Evolutionary conservation across 2,797 vertebrate species (phyloP).

Genomic region (Dermochelys coriacea): DNA sequence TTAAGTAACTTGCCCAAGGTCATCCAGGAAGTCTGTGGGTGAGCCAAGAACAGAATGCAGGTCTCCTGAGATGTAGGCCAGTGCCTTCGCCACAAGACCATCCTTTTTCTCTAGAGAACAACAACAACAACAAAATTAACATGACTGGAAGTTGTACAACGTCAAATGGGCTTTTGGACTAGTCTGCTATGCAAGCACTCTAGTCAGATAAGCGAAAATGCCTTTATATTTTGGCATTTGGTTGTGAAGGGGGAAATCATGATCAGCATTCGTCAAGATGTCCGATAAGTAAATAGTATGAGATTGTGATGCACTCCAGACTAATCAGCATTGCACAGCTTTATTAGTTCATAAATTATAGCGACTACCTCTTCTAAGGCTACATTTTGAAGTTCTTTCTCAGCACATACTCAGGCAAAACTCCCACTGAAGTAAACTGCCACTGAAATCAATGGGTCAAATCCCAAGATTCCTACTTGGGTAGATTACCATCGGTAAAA

Average conservation of each 20-base stretch:
- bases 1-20: not conserved
- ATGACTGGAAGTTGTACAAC: not conserved
- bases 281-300: slow-evolving; percentile 1
- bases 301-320: not conserved
- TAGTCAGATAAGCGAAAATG: slow-evolving; percentile 33
- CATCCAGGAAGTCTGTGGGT: not conserved
- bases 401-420: not conserved
- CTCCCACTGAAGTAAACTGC: not conserved
- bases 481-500: not conserved
- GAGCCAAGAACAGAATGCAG: not conserved
- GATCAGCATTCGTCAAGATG: slow-evolving; percentile 36
- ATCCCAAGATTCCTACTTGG: not conserved
- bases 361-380: not conserved
- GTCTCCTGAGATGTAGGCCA: not conserved
- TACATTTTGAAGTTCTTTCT: not conserved
- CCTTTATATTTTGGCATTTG: slow-evolving; percentile 51
- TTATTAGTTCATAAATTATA: not conserved
- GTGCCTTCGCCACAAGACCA: not conserved
- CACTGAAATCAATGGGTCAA: not conserved
- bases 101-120: not conserved
- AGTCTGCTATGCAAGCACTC: not conserved
- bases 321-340: not conserved
- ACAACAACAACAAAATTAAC: not conserved
- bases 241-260: slow-evolving; percentile 48
- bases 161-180: slow-evolving; percentile 9